Evolutionary conservation across 2,113 vertebrate species (phyloP), one percentile per base, ranked within the genome.

Genomic region (Elephantulus edwardii): DNA sequence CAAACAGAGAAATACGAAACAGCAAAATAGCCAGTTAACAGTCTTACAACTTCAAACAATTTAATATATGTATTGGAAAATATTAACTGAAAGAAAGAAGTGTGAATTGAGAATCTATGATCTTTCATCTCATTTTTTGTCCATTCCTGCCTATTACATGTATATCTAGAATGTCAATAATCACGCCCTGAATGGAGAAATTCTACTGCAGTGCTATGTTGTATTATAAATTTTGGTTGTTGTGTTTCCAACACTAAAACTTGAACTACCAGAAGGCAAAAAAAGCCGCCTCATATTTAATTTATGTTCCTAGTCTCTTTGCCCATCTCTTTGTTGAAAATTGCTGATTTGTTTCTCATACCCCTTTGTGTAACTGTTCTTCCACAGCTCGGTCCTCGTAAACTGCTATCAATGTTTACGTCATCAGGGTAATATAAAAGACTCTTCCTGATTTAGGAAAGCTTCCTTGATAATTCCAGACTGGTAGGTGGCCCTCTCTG

Each of bases 361-460:
- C 6, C 1, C 14, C 38, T 48, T 3, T 26, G 52, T 16, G 1
- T 58, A n/a, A 33, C n/a, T 4, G 0, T 4, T 20, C 33, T 2
- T 4, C 4, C 3, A 9, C 8, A 8, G 3, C 33, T 35, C 40
- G 9, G 1, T 70, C 38, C 6, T 58, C 13, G 0, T 13, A 1
- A 6, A 0, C n/a, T 38, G 5, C 17, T 1, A 22, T 50, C 1
- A 5, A 17, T 33, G 14, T n/a, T 52, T 33, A 22, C 1, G 1
- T 30, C 40, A 16, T 42, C n/a, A n/a, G 5, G 7, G 11, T 1
- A 6, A 66, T 66, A 60, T 60, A 46, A 33, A 83, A 66, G 38
- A 11, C 14, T 80, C 6, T 4, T 0, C 17, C 11, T 44, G 8
- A 10, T 77, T 10, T 81, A 33, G n/a, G 22, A 64, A 48, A 40